Percentiles rank a stretch among this genome's conserved stretches.
Conservation (phyloP, 1,140 invertebrate genomes). For the Melitaea cinxia region DNA sequence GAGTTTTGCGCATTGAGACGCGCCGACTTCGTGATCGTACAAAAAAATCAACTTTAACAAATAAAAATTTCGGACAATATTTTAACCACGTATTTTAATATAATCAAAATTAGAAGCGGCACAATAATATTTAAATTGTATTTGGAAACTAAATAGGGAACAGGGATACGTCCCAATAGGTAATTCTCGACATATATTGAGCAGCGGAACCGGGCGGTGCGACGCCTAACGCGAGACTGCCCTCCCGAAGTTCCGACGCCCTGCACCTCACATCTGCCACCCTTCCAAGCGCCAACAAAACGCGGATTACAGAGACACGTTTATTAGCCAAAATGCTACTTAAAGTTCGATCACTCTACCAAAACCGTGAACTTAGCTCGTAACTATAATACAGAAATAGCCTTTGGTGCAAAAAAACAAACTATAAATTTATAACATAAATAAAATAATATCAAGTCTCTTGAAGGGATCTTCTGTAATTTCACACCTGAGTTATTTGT, state of each 20-base stretch:
- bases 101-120: conserved; percentile 10
- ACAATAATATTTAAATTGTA: conserved; percentile 11
- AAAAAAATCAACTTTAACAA: conserved; percentile 51
- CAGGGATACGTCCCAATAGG: conserved; percentile 43
- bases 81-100: conserved; percentile 5
- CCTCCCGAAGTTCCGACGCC: conserved; percentile 52
- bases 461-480: conserved; percentile 25
- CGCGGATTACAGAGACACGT: conserved; percentile 70
- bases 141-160: conserved; percentile 32
- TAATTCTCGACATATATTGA: conserved; percentile 41
- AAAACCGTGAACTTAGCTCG: conserved; percentile 30
- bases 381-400: conserved; percentile 19
- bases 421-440: conserved; percentile 20
- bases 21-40: conserved; percentile 42
- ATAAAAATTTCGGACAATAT: conserved; percentile 3
- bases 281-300: conserved; percentile 67
- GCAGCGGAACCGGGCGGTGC: conserved; percentile 56
- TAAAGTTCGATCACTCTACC: conserved; percentile 51
- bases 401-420: conserved; percentile 11
- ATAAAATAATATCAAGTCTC: conserved; percentile 2
- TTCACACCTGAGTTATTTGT: conserved; percentile 77
- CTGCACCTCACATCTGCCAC: conserved; percentile 48
- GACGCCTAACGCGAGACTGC: conserved; percentile 74
- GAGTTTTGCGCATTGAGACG: conserved; percentile 71
- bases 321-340: conserved; percentile 76